phyloP scores from a whole-genome alignment of 1,140 invertebrate genomes.

The Trachymyrmex septentrionalis region DNA sequence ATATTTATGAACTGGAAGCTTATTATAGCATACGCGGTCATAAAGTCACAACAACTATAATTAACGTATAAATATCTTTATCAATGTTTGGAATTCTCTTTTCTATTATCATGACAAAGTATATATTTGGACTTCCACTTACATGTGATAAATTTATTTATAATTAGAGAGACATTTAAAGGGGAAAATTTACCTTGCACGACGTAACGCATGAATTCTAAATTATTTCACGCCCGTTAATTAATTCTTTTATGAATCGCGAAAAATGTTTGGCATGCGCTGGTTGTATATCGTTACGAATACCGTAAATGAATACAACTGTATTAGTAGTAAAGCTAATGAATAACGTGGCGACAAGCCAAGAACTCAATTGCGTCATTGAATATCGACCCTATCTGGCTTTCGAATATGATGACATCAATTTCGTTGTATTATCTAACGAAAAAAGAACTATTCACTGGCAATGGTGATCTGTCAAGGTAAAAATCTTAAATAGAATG shows the following conservation, averaged over 20 bases:
- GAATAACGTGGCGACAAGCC: not conserved
- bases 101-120: not conserved
- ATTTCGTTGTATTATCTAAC: slow-evolving; percentile 4
- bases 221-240: not conserved
- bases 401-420: not conserved
- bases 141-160: not conserved
- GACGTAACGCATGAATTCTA: not conserved
- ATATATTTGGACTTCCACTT: not conserved
- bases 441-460: not conserved
- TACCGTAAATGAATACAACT: not conserved
- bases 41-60: slow-evolving; percentile 2
- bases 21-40: not conserved
- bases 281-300: not conserved
- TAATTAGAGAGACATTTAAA: not conserved
- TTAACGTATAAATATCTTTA: not conserved
- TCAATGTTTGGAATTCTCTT: not conserved
- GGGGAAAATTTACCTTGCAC: not conserved
- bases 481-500: not conserved
- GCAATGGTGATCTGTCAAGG: not conserved
- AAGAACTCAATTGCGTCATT: slow-evolving; percentile 13
- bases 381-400: slow-evolving; percentile 5
- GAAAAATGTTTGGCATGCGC: not conserved
- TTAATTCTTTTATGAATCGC: slow-evolving; percentile 17
- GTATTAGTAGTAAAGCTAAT: not conserved
- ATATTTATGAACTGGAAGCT: slow-evolving; percentile 4